Conservation (phyloP, 2,797 vertebrate genomes). For the Neosilurus hyrtlii region DNA sequence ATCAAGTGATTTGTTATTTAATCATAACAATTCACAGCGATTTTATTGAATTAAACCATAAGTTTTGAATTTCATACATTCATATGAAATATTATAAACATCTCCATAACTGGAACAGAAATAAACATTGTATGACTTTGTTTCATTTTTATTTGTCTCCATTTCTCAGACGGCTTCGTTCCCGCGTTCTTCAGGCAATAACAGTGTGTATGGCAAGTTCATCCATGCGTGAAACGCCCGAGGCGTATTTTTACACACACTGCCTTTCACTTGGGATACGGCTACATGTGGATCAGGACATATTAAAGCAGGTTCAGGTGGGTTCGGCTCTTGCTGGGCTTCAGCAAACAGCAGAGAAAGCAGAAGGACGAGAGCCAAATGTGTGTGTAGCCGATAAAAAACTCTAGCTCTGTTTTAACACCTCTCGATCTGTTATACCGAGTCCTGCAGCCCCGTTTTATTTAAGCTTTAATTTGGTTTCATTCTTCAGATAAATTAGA, state of each 20-base stretch:
- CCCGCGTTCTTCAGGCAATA: slow-evolving; percentile 26
- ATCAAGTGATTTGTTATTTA: neutral
- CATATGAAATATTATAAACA: neutral
- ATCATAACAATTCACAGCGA: neutral
- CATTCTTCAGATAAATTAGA: slow-evolving; percentile 9
- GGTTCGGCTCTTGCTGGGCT: slow-evolving; percentile 28
- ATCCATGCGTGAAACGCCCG: slow-evolving; percentile 42
- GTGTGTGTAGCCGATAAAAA: neutral
- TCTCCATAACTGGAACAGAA: neutral
- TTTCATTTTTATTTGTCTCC: neutral
- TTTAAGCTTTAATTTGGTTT: slow-evolving; percentile 6
- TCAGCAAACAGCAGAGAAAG: slow-evolving; percentile 16
- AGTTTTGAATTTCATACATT: too few species aligned
- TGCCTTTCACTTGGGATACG: slow-evolving; percentile 50
- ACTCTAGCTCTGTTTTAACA: neutral
- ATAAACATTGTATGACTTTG: neutral
- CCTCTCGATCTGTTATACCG: neutral
- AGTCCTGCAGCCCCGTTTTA: neutral
- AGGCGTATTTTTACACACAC: slow-evolving; percentile 49
- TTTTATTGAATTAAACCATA: neutral
- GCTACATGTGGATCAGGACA: slow-evolving; percentile 27
- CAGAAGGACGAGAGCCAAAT: neutral
- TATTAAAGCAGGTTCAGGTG: slow-evolving; percentile 37
- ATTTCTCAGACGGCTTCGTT: neutral
- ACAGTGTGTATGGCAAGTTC: slow-evolving; percentile 41